These are phyloP conservation scores for Alouatta palliata DNA, from an alignment of 2,113 vertebrate genomes.

Conservation along the genomic window DNA sequence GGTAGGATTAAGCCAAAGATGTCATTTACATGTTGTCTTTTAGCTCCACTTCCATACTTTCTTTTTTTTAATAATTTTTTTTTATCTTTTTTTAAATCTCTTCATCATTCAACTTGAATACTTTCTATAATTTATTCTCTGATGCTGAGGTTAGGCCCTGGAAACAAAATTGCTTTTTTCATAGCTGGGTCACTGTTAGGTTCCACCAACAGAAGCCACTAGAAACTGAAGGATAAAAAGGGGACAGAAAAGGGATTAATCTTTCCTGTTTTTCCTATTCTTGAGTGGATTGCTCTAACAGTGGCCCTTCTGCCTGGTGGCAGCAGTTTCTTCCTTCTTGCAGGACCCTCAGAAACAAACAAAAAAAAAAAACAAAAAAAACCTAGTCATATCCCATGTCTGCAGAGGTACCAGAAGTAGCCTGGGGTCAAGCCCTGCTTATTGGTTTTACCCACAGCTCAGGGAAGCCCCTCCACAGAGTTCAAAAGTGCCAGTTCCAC, in stretches of 20 bases:
- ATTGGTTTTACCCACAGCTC: neutral
- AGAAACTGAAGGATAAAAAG: neutral
- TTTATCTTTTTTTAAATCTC: too few species aligned
- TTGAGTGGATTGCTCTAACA: neutral
- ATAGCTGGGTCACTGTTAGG: neutral
- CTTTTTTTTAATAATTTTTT: neutral
- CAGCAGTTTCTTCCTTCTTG: neutral
- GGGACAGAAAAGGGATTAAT: neutral
- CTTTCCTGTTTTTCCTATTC: neutral
- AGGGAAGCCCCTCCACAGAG: neutral
- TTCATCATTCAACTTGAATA: too few species aligned
- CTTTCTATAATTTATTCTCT: slow-evolving; percentile 23
- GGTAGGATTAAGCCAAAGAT: neutral
- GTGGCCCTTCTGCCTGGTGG: neutral
- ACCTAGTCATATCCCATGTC: neutral
- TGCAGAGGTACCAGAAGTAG: neutral
- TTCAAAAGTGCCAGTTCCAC: neutral
- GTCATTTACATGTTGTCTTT: neutral
- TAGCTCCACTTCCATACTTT: neutral
- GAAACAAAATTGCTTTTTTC: slow-evolving; percentile 33
- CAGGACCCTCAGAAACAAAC: neutral
- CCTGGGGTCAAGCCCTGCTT: neutral
- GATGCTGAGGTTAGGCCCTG: slow-evolving; percentile 8
- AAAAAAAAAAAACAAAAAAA: neutral
- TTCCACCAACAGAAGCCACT: neutral